Conservation (phyloP, 64 coral and sea anemone species). For the Anthopleura sola region DNA sequence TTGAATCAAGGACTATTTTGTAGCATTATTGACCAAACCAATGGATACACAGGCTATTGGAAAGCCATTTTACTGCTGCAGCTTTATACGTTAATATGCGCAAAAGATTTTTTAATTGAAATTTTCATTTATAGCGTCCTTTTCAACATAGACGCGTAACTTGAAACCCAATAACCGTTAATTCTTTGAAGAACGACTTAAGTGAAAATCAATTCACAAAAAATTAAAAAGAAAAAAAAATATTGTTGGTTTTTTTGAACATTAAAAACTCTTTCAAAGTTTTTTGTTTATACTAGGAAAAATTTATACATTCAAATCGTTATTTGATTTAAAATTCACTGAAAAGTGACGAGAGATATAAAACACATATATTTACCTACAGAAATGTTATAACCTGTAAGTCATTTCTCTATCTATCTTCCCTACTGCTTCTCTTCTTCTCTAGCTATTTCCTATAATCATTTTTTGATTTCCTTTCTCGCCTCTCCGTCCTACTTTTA, state of each 20-base stretch:
- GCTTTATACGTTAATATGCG: too few relatives aligned
- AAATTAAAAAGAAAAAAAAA: too few relatives aligned
- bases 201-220: not conserved
- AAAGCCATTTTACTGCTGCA: not conserved
- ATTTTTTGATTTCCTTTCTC: not conserved
- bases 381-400: too few relatives aligned
- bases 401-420: not conserved
- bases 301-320: not conserved
- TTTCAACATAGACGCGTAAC: not conserved
- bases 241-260: too few relatives aligned
- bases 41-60: not conserved
- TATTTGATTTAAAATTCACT: not conserved
- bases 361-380: not conserved
- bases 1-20: conserved; percentile 9
- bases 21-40: not conserved
- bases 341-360: not conserved
- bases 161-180: not conserved
- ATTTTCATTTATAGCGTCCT: not conserved
- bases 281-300: not conserved
- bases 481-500: not conserved
- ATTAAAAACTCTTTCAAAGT: too few relatives aligned
- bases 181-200: not conserved
- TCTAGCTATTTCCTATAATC: not conserved
- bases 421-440: not conserved
- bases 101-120: not conserved